Conservation (phyloP, 64 coral and sea anemone species). For the Cladopsammia gracilis region DNA sequence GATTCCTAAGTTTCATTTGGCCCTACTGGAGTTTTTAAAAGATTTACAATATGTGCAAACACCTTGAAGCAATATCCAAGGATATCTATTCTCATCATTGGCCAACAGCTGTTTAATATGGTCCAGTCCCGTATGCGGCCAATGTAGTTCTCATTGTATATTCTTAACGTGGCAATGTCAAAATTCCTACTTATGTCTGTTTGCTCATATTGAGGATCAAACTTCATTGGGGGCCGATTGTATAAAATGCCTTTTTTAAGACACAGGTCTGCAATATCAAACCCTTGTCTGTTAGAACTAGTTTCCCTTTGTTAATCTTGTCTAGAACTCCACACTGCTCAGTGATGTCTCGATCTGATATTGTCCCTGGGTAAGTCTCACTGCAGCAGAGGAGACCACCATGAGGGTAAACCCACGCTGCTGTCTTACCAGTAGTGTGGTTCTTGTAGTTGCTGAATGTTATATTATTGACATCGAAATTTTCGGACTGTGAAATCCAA, state of each 20-base stretch:
- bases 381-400: conserved; percentile 32
- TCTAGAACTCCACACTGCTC: conserved; percentile 59
- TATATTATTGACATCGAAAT: conserved; percentile 53
- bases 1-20: conserved; percentile 40
- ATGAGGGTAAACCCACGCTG: conserved; percentile 52
- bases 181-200: conserved; percentile 45
- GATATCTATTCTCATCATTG: conserved; percentile 50
- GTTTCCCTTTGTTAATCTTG: conserved; percentile 24
- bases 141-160: conserved; percentile 73
- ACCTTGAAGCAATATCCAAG: conserved; percentile 55
- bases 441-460: conserved; percentile 75
- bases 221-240: conserved; percentile 71
- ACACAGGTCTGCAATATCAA: conserved; percentile 56
- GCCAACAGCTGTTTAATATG: conserved; percentile 62
- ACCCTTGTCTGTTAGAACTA: conserved; percentile 61
- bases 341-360: conserved; percentile 55
- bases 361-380: conserved; percentile 61
- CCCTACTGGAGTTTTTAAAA: conserved; percentile 62
- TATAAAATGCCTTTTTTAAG: conserved; percentile 39
- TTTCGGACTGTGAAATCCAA: conserved; percentile 63
- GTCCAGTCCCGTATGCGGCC: conserved; percentile 66
- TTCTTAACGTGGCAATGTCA: conserved; percentile 51
- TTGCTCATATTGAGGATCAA: conserved; percentile 44
- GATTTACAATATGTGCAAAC: conserved; percentile 65
- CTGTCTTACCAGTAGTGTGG: conserved; percentile 43